Conservation (phyloP, 2,113 vertebrate genomes). For the Pseudopodoces humilis region DNA sequence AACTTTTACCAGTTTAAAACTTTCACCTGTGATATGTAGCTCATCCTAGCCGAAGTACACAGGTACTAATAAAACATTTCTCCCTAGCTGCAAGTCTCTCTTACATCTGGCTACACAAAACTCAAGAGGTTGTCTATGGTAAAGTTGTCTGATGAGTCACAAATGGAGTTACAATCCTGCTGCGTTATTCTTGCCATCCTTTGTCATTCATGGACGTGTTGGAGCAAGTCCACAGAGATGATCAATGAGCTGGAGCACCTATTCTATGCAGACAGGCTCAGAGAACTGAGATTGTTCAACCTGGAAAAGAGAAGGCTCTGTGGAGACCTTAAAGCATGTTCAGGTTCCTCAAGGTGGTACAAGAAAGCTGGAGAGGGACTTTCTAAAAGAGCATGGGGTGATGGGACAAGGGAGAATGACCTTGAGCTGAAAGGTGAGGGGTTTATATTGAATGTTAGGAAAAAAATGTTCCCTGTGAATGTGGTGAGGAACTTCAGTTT, state of each 20-base stretch:
- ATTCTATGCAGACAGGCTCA: not conserved
- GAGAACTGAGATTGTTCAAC: not conserved
- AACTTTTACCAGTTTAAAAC: not conserved
- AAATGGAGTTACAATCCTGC: not conserved
- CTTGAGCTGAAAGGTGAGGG: not conserved
- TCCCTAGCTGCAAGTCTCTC: not conserved
- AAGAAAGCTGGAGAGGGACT: not conserved
- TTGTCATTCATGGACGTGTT: not conserved
- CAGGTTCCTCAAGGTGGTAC: not conserved
- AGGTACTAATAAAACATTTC: not conserved
- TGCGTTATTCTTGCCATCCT: not conserved
- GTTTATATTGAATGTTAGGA: not conserved
- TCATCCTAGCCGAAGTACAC: not conserved
- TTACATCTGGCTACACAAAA: not conserved
- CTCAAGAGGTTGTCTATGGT: not conserved
- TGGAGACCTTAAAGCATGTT: not conserved
- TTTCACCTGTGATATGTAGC: not conserved
- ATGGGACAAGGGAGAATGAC: not conserved
- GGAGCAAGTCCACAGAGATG: not conserved
- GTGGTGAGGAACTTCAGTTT: not conserved
- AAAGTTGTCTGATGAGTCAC: not conserved
- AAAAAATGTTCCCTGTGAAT: not conserved
- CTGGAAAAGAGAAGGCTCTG: not conserved
- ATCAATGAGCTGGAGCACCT: not conserved
- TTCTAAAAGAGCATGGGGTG: not conserved